Base-by-base conservation (phyloP, 2,797 vertebrate genomes). In the Chelidonichthys spinosus region DNA sequence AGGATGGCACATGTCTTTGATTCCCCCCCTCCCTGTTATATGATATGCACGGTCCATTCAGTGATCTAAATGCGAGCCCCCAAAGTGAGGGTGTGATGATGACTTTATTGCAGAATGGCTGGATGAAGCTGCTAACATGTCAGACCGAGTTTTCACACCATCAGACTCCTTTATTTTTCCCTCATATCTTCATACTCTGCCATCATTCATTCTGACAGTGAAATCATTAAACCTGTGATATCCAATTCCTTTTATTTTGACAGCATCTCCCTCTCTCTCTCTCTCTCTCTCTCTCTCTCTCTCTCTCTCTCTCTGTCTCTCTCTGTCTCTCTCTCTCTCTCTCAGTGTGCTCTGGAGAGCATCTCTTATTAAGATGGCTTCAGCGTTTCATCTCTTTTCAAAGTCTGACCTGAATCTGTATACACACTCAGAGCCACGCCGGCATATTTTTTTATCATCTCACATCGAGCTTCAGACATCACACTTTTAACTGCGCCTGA, bases 161-260 rank as follows among this genome's bases (percentile, higher is more conserved):
- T 90, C 88, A 86, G 70, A 55, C 89, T 80, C 85, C 87, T 90
- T 89, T 87, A 89, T 83, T 89, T 89, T 80, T 63, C 84, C 74
- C 81, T 91, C 89, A 89, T 89, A 90, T 93, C 92, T 93, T 86
- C 83, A 82, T 85, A 79, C 85, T 76, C 76, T 47, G 78, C 87
- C 86, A 91, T 94, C 92, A 93, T 93, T 93, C 91, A 90, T 89
- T 87, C 91, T 92, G 92, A 93, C 91, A 91, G 90, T 90, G 91
- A 87, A 93, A 92, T 91, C 92, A 93, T 94, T 93, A 94, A 90
- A 93, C 86, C 89, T 93, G 89, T 93, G 92, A 94, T 92, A 91
- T 92, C 85, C 86, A 90, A 93, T 93, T 94, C 89, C 92, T 92
- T 93, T 94, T 91, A 93, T 93, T 92, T 90, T 93, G 90, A 92